Base-by-base conservation (phyloP, 30 jellyfish, hydroid and myxozoan genomes). In the Aurelia aurita complex sp. Pacific region DNA sequence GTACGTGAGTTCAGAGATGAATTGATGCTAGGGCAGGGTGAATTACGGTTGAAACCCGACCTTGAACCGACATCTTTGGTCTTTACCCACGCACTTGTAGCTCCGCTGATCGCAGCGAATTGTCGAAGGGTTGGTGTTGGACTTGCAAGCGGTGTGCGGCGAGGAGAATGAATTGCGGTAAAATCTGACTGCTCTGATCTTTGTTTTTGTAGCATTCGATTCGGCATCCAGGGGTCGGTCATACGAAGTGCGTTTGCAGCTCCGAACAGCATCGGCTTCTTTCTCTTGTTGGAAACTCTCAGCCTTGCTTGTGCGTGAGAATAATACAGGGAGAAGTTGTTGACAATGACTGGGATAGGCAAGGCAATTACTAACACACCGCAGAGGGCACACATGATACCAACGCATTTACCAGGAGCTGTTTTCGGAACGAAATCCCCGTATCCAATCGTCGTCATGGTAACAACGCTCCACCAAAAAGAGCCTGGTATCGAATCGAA, bases 381-480 rank as follows among this genome's bases (percentile, higher is more conserved):
- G 85, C 98, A 92, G 55, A 92, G 95, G 32, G 98, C 98, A 76
- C 98, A 92, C 86, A 92, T 32, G 6, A 83, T 87, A 19, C 98
- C 98, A 11, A 92, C 88, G 69, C 96, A 86, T 67, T 92, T 92
- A 12, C 98, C 98, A 8, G 97, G 92, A 10, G 82, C 85, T 29
- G 98, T 83, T 34, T 68, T 80, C 7, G 98, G 98, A 35, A 92
- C 98, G 63, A 86, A 62, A 81, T 92, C 98, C 5, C 98, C 98
- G 67, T 92, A 92, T 33, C 98, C 98, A 23, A 92, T 86, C 2
- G 98, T 92, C 78, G 98, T 92, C 98, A 92, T 92, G 74, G 98
- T 92, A 43, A 92, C 98, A 53, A 92, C 89, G 69, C 97, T 86
- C 98, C 98, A 92, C 98, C 98, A 92, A 82, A 92, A 92, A 11